These are phyloP conservation scores for Mesoclemmys tuberculata DNA, from an alignment of 2,113 vertebrate species.

Conservation along the genomic window DNA sequence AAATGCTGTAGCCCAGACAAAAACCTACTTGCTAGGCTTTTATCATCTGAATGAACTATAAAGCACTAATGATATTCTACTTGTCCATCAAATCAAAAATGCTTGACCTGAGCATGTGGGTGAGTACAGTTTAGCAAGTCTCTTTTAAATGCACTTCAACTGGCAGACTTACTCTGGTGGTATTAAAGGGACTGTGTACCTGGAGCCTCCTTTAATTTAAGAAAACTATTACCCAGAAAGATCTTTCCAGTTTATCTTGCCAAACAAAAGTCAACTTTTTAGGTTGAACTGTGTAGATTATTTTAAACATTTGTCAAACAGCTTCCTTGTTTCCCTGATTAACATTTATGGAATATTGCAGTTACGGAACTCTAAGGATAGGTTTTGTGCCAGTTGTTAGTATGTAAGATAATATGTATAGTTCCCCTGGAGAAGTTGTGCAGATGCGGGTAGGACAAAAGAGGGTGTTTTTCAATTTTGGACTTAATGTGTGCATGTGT, in stretches of 20 bases:
- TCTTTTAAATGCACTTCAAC: neutral
- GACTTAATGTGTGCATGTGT: neutral
- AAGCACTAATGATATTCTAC: neutral
- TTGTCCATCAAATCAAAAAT: conserved; percentile 9
- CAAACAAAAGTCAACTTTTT: neutral
- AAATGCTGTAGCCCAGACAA: neutral
- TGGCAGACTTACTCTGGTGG: neutral
- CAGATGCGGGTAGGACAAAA: neutral
- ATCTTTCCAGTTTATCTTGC: neutral
- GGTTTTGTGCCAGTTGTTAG: neutral
- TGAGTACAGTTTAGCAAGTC: conserved; percentile 3
- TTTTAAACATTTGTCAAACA: neutral
- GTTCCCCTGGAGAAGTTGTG: neutral
- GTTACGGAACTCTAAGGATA: neutral
- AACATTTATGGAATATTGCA: neutral
- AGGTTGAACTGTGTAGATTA: neutral
- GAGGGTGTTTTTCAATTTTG: neutral
- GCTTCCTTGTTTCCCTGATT: neutral
- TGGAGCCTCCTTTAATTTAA: neutral
- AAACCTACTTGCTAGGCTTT: conserved; percentile 22
- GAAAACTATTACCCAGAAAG: neutral
- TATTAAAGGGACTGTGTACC: neutral
- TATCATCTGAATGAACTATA: neutral
- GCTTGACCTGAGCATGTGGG: neutral
- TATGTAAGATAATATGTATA: accelerated